Base-by-base conservation (phyloP, 2,113 vertebrate species). In the Nyctibius bracteatus region DNA sequence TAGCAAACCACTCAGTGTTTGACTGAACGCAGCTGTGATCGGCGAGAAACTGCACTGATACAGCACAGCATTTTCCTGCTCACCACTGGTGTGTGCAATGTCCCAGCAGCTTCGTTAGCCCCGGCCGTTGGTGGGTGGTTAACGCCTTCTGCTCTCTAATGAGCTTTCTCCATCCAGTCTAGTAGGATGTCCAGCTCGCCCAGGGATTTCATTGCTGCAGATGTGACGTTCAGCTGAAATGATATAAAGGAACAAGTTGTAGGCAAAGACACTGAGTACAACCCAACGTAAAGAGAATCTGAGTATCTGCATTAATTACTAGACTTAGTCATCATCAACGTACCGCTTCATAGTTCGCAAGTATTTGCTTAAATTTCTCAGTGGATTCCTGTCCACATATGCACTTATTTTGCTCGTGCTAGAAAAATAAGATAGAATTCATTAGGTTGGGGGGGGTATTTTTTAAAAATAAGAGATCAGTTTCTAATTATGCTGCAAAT, bases 161-260 rank as follows among this genome's bases (percentile, higher is more conserved):
- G 62, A 57, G 98, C 92, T 61, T 90, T 97, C 30, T 98, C 98
- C 81, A 99, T 88, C 99, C 99, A 99, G 67, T 98, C 98, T 59
- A 99, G 95, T 2, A 99, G 96, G 41, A 98, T 97, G 62, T 98
- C 98, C 92, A 99, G 97, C 92, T 99, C 99, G 12, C 99, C 99
- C 46, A 99, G 95, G 14, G 99, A 99, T 85, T 99, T 99, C 21
- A 98, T 83, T 3, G 98, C 98, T 4, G 98, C 99, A 46, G 97
- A 94, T 9, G 43, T 95, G 35, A 96, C 86, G 19, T 99, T 97
- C 71, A 99, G 92, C 99, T 99, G 98, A 90, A 97, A 35, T 1
- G 9, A 51, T 1, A 20, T 0, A 54, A 39, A 89, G 39, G 62
- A 25, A 10, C 1, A n/a, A 33, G 59, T 16, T 20, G 52, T 35